Base-by-base conservation (phyloP, 2,888 invertebrate genomes). In the Parascotia fuliginaria region DNA sequence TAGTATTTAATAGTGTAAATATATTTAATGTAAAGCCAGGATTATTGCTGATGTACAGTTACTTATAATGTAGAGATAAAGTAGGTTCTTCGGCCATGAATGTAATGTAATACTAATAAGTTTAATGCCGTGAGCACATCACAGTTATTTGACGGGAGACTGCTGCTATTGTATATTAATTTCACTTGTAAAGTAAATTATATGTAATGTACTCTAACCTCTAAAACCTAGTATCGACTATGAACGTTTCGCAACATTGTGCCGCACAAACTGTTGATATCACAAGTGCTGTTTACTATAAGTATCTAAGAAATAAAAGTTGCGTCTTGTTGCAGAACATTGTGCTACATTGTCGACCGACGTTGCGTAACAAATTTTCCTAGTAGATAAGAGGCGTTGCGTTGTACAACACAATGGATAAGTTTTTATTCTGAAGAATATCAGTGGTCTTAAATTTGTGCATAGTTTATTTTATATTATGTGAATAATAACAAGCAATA, bases 381-480 rank as follows among this genome's bases (percentile, higher is more conserved):
- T 37, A 38, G 32, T 42, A 9, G 14, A 11, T 38, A 38, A 28
- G 31, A 27, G 32, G 37, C 28, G 2, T 58, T 53, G 61, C 16
- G n/a, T 49, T 34, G 47, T 47, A 42, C 51, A 51, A 55, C 55
- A 37, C 57, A 45, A 54, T 42, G 65, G n/a, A 60, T 65, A 72
- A 76, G 75, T 80, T 85, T 81, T 81, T 82, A 79, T 81, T 80
- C 79, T 76, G 75, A 87, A 69, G 73, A 81, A 83, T 81, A 79
- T 79, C 89, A 83, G 83, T 87, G 89, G 89, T 89, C 90, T 86
- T 88, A 85, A 83, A 91, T 81, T 93, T 94, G 93, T 94, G 94
- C 92, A 93, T 93, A 94, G 93, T 93, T 94, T 93, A 94, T 94
- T 94, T 94, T 94, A 93, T 93, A 94, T 93, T 93, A 93, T 93